These are phyloP conservation scores for Atrina japonica DNA, from an alignment of 2,888 invertebrate species.

Conservation along the genomic window DNA sequence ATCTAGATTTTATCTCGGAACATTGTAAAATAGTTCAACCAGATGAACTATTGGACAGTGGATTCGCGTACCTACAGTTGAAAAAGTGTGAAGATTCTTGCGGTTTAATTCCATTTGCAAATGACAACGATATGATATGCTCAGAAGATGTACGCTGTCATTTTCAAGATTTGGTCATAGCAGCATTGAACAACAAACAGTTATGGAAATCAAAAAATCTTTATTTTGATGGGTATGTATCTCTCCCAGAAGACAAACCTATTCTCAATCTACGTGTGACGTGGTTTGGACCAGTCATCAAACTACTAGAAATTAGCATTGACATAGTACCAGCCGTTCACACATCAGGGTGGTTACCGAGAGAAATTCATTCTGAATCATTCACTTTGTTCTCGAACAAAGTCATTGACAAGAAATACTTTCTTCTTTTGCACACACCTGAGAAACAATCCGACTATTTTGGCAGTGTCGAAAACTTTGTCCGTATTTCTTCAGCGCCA, in stretches of 20 bases:
- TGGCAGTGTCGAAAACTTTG: neutral
- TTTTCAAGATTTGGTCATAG: conserved; percentile 37
- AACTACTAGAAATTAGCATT: conserved; percentile 23
- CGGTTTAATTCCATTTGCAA: conserved; percentile 15
- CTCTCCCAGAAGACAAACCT: conserved; percentile 41
- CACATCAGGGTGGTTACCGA: conserved; percentile 24
- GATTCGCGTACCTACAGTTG: conserved; percentile 27
- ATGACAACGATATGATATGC: conserved; percentile 18
- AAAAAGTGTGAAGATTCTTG: neutral
- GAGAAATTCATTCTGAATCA: conserved; percentile 2
- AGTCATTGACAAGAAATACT: conserved; percentile 19
- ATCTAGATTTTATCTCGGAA: conserved; percentile 31
- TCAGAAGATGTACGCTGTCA: conserved; percentile 17
- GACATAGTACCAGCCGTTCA: conserved; percentile 40
- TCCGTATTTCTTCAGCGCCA: conserved; percentile 37
- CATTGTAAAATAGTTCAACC: conserved; percentile 33
- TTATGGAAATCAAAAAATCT: conserved; percentile 30
- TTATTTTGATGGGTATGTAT: conserved; percentile 42
- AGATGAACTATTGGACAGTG: conserved; percentile 26
- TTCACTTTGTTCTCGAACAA: neutral
- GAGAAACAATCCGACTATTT: neutral
- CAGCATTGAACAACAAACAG: conserved; percentile 21
- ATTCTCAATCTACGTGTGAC: conserved; percentile 30
- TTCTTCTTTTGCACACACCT: conserved; percentile 37
- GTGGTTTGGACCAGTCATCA: conserved; percentile 34